Percentiles rank a stretch among this genome's conserved stretches.
phyloP scores from a whole-genome alignment of 2,797 vertebrate species.

The Chaenodraco wilsoni region DNA sequence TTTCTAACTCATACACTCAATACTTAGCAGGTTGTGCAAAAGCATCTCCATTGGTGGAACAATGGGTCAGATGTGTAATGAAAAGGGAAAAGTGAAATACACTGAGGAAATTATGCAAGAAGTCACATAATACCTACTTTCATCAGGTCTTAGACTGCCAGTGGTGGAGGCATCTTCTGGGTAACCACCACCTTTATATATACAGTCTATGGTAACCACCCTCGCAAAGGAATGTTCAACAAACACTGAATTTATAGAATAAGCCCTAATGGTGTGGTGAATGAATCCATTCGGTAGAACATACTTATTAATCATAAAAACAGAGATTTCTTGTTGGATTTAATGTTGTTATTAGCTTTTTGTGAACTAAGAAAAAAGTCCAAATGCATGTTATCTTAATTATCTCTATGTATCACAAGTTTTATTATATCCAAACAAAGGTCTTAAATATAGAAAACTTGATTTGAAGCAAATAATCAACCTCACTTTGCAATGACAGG shows the following conservation, averaged over 20 bases:
- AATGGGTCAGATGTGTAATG: not conserved
- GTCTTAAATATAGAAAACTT: not conserved
- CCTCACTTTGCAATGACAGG: not conserved
- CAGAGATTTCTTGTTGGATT: not conserved
- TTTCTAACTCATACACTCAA: not conserved
- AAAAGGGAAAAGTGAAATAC: not conserved
- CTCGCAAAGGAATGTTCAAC: not conserved
- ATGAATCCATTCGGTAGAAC: not conserved
- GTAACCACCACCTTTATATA: not conserved
- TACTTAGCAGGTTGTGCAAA: not conserved
- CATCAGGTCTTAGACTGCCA: not conserved
- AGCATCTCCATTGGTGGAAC: not conserved
- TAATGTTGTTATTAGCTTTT: not conserved
- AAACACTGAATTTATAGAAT: not conserved
- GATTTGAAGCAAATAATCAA: not conserved
- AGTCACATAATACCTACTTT: not conserved
- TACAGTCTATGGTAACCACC: not conserved
- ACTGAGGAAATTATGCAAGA: not conserved
- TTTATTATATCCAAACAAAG: not conserved
- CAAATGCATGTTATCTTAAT: not conserved
- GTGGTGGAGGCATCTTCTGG: not conserved
- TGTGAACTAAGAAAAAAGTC: not conserved
- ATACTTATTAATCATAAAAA: not conserved
- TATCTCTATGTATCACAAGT: not conserved
- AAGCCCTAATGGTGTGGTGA: not conserved